These are phyloP conservation scores for Amphimedon queenslandica DNA, from an alignment of 37 sponge, comb jelly and placozoan genomes.

Conservation along the genomic window DNA sequence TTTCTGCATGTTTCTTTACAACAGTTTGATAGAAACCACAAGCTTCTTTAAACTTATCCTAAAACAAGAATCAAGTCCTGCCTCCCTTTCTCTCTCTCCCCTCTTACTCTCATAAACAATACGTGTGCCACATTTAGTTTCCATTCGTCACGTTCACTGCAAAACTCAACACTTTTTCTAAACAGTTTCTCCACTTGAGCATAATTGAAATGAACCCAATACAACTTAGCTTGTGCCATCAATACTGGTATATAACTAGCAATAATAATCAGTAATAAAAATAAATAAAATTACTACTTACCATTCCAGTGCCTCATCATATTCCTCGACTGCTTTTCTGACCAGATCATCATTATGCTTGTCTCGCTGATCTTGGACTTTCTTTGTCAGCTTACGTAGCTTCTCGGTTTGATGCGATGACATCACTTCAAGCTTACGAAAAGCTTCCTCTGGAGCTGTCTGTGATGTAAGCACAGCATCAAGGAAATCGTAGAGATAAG, in stretches of 20 bases:
- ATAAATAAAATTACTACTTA: too few species aligned
- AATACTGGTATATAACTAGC: slow-evolving; percentile 97
- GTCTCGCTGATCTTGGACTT: slow-evolving; percentile 89
- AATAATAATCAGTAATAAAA: too few species aligned
- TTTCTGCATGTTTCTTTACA: slow-evolving; percentile 91
- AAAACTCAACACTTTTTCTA: slow-evolving; percentile 95
- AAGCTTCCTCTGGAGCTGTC: slow-evolving; percentile 94
- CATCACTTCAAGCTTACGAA: slow-evolving; percentile 87
- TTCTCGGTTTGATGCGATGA: slow-evolving; percentile 82
- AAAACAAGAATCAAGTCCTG: slow-evolving; percentile 21
- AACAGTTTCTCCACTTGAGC: slow-evolving; percentile 91
- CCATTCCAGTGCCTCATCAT: slow-evolving; percentile 93
- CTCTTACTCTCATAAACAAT: slow-evolving; percentile 86
- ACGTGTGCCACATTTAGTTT: slow-evolving; percentile 98
- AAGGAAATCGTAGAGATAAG: slow-evolving; percentile 84
- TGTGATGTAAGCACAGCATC: slow-evolving; percentile 89
- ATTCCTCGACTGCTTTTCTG: slow-evolving; percentile 91
- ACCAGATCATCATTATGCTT: slow-evolving; percentile 88
- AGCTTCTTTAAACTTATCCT: slow-evolving; percentile 94
- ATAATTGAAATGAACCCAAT: slow-evolving; percentile 94
- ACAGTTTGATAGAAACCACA: slow-evolving; percentile 95
- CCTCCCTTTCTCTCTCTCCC: neutral
- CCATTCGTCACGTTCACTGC: slow-evolving; percentile 94
- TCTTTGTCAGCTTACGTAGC: slow-evolving; percentile 85
- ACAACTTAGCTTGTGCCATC: slow-evolving; percentile 98